A percentile compares a stretch with the other conserved stretches of the same genome.
Conservation (phyloP, 2,888 invertebrate species). For the Micropterix aruncella region DNA sequence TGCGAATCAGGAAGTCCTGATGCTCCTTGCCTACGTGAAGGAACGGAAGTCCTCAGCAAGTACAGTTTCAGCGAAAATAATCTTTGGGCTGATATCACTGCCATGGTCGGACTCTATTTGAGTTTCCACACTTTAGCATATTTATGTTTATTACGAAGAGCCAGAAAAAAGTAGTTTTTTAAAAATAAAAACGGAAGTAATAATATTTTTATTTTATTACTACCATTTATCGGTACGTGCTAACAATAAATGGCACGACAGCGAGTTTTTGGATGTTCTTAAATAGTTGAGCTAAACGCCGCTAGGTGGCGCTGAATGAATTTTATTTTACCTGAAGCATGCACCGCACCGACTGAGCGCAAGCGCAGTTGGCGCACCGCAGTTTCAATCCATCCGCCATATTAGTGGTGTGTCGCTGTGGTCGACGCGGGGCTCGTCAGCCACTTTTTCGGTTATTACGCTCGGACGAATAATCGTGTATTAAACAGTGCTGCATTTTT, state of each 20-base stretch:
- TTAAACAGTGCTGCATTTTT: too few relatives aligned
- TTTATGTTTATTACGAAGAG: constrained; percentile 48
- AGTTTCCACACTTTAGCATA: constrained; percentile 59
- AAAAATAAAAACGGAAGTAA: too few relatives aligned
- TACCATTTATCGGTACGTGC: too few relatives aligned
- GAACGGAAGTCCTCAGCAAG: constrained; percentile 54
- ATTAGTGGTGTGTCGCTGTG: background rate
- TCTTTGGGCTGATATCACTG: constrained; percentile 49
- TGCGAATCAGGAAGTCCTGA: constrained; percentile 43
- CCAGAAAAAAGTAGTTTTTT: constrained; percentile 42
- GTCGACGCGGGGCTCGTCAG: too few relatives aligned
- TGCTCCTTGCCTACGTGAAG: constrained; percentile 57
- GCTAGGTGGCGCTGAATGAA: too few relatives aligned
- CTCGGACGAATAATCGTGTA: too few relatives aligned
- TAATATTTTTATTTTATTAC: too few relatives aligned
- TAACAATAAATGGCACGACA: too few relatives aligned
- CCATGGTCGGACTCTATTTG: constrained; percentile 49
- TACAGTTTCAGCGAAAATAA: constrained; percentile 55
- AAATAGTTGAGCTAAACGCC: too few relatives aligned
- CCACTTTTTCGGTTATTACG: too few relatives aligned
- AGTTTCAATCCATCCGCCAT: background rate
- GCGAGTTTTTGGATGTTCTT: too few relatives aligned
- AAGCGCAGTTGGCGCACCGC: background rate
- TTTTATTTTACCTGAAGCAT: too few relatives aligned
- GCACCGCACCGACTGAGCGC: background rate